Base-by-base conservation (phyloP, 2,888 invertebrate genomes). In the Tetropium fuscum region DNA sequence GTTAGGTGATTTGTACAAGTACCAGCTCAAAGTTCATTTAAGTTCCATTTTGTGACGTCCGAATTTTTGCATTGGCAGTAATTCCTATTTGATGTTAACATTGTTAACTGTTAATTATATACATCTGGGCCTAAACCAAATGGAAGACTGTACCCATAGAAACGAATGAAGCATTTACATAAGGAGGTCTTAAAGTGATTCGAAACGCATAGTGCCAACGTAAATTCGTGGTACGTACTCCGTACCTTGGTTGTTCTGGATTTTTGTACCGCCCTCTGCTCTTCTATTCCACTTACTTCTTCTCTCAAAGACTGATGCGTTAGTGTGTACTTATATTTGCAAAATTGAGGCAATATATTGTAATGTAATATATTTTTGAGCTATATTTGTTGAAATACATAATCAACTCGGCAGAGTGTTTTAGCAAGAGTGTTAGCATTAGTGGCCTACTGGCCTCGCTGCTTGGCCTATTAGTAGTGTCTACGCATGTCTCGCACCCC, bases 251-350 rank as follows among this genome's bases (percentile, higher is more conserved):
- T 34, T 11, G n/a, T 53, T 47, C 55, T 34, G 13, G 34, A 44
- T 6, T 15, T 41, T 54, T 53, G 38, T 19, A 16, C 53, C 36
- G 53, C 25, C 38, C 48, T 16, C 58, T 30, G 47, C 34, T 22
- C 36, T 54, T 58, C 57, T 53, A 58, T 68, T 63, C 67, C 63
- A 65, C 63, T n/a, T n/a, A 64, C 66, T 70, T 69, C 66, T 76
- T 77, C 79, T 80, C 76, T 51, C 66, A 79, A 81, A 81, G 81
- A 81, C 81, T 81, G 81, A 81, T 74, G 76, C 78, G 76, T 79
- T 72, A 60, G 64, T 71, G 66, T 71, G 58, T 73, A 68, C 60
- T 73, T 78, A 77, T 75, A 77, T 74, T 78, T 76, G 76, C 76
- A 74, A 79, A 80, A 80, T 76, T 75, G 69, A 78, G 80, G 81